These are phyloP conservation scores for Mus pahari DNA, from an alignment of 2,113 vertebrate genomes.

Conservation along the genomic window DNA sequence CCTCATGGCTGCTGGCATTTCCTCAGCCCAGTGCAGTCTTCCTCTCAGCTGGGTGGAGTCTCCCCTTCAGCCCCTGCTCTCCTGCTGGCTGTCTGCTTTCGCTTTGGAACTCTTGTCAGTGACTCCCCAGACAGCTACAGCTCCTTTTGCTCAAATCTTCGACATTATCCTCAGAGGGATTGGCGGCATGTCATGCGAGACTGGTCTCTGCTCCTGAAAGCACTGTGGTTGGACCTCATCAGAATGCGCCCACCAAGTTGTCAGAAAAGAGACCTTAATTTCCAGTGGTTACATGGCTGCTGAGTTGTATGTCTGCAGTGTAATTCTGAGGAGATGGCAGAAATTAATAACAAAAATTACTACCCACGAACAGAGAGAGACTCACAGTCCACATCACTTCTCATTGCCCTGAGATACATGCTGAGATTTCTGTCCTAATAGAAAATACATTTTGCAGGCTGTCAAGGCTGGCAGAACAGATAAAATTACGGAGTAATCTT, in stretches of 20 bases:
- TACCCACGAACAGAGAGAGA: background rate
- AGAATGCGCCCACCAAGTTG: constrained; percentile 5
- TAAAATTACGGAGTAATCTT: background rate
- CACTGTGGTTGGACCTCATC: background rate
- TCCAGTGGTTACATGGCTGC: background rate
- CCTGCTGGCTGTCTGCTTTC: constrained; percentile 19
- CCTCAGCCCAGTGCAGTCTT: background rate
- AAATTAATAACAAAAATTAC: constrained; percentile 37
- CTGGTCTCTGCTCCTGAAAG: background rate
- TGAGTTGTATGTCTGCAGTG: constrained; percentile 25
- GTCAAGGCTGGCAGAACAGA: background rate
- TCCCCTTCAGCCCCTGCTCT: background rate
- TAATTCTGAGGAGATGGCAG: background rate
- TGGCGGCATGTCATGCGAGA: background rate
- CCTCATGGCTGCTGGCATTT: background rate
- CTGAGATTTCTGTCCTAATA: background rate
- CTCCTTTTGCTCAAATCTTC: constrained; percentile 46
- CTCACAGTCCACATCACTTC: background rate
- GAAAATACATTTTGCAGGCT: background rate
- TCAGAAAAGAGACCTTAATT: background rate
- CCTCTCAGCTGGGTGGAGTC: too few relatives aligned
- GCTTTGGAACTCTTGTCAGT: background rate
- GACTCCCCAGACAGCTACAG: background rate
- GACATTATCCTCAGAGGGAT: background rate
- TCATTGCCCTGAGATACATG: background rate